phyloP scores from a whole-genome alignment of 2,888 invertebrate genomes.

The Idaea dimidiata region DNA sequence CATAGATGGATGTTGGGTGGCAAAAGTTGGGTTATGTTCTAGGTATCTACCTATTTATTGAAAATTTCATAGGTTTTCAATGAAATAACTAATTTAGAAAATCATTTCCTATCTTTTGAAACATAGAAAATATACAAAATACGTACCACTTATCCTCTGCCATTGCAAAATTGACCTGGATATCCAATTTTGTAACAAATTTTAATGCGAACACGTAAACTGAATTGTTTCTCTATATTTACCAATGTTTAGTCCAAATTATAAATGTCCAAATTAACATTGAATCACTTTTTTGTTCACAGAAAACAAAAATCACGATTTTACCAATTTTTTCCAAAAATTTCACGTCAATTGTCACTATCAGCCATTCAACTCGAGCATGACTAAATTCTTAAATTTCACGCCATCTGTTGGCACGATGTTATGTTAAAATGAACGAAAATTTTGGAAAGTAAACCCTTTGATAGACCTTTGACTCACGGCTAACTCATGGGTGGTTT shows the following conservation, averaged over 20 bases:
- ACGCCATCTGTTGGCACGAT: slow-evolving; percentile 50
- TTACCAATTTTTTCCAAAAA: slow-evolving; percentile 45
- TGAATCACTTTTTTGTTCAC: slow-evolving; percentile 29
- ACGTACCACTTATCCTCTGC: slow-evolving; percentile 38
- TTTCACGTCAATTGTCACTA: slow-evolving; percentile 49
- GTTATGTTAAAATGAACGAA: not conserved
- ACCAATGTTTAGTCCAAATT: slow-evolving; percentile 16
- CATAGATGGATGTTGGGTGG: slow-evolving; percentile 29
- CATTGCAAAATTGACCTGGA: slow-evolving; percentile 53
- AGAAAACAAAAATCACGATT: slow-evolving; percentile 24
- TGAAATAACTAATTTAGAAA: slow-evolving; percentile 2
- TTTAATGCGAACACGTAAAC: slow-evolving; percentile 33
- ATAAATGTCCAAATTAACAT: slow-evolving; percentile 10
- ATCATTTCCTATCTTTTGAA: not conserved
- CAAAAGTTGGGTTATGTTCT: slow-evolving; percentile 68
- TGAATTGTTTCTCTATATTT: slow-evolving; percentile 16
- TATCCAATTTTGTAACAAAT: slow-evolving; percentile 35
- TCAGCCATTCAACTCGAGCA: slow-evolving; percentile 65
- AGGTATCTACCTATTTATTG: slow-evolving; percentile 5
- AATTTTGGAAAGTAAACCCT: too few species aligned
- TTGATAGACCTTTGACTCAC: too few species aligned
- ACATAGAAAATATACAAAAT: slow-evolving; percentile 20
- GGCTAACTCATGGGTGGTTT: too few species aligned
- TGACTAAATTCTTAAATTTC: slow-evolving; percentile 30
- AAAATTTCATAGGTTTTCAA: not conserved